These are phyloP conservation scores for Heliothis virescens DNA, from an alignment of 1,140 invertebrate genomes.

Conservation along the genomic window DNA sequence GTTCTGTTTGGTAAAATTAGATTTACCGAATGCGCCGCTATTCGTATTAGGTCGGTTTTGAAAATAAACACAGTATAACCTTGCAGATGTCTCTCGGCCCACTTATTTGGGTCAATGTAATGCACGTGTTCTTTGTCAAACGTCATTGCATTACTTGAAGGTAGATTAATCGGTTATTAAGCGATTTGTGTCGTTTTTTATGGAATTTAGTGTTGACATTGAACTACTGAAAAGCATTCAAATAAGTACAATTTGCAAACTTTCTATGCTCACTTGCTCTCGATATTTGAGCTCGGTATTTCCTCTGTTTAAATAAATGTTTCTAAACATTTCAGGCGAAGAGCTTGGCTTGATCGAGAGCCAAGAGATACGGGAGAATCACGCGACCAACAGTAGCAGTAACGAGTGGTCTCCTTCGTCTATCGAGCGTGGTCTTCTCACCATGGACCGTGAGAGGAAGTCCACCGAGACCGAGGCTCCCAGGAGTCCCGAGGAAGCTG, in stretches of 20 bases:
- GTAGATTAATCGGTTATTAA: slow-evolving; percentile 45
- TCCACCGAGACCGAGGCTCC: slow-evolving; percentile 73
- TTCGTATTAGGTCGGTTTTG: slow-evolving; percentile 80
- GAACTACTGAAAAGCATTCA: neutral
- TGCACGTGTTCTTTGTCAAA: slow-evolving; percentile 75
- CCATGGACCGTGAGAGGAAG: slow-evolving; percentile 77
- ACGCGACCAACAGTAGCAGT: slow-evolving; percentile 74
- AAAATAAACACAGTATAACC: slow-evolving; percentile 81
- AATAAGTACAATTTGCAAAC: slow-evolving; percentile 6
- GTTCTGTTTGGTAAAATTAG: slow-evolving; percentile 81
- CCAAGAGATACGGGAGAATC: slow-evolving; percentile 79
- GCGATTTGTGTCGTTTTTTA: slow-evolving; percentile 49
- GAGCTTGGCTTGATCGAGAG: slow-evolving; percentile 81
- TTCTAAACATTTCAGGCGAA: slow-evolving; percentile 73
- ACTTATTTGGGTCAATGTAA: slow-evolving; percentile 84
- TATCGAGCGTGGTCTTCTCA: slow-evolving; percentile 71
- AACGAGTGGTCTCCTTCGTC: slow-evolving; percentile 79
- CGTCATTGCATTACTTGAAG: slow-evolving; percentile 50
- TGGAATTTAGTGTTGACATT: slow-evolving; percentile 26
- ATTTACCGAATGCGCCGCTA: slow-evolving; percentile 73
- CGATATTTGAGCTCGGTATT: neutral
- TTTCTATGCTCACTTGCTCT: slow-evolving; percentile 1
- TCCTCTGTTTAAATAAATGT: slow-evolving; percentile 9
- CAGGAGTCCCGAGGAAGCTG: slow-evolving; percentile 64
- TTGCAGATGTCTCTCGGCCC: slow-evolving; percentile 75